Conservation (phyloP, 2,113 vertebrate species). For the Microcebus jonahi region DNA sequence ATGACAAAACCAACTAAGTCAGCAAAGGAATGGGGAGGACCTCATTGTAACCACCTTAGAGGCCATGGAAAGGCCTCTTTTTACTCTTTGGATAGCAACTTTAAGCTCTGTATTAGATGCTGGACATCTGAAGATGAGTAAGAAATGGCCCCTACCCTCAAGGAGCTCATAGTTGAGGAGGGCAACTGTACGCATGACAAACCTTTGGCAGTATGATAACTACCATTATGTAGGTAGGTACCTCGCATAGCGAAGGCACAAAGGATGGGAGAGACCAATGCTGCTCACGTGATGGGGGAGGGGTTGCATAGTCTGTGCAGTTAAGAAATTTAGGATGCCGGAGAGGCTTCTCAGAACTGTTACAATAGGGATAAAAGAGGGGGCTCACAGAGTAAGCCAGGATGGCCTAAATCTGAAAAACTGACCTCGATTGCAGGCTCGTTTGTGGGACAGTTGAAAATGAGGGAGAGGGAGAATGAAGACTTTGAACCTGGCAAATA, state of each 20-base stretch:
- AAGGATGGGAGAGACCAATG: not conserved
- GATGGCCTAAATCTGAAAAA: not conserved
- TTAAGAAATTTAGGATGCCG: not conserved
- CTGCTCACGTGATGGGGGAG: not conserved
- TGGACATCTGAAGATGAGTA: not conserved
- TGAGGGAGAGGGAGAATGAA: slow-evolving; percentile 29
- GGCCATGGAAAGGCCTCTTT: slow-evolving; percentile 39
- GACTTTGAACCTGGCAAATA: not conserved
- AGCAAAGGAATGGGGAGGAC: slow-evolving; percentile 51
- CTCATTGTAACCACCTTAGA: slow-evolving; percentile 50
- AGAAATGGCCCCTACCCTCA: slow-evolving; percentile 40
- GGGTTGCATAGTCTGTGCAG: not conserved
- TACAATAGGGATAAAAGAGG: not conserved
- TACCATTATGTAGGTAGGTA: not conserved
- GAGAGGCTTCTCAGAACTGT: not conserved
- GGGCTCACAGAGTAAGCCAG: not conserved
- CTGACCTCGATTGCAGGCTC: not conserved
- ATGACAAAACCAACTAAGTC: slow-evolving; percentile 51
- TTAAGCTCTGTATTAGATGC: not conserved
- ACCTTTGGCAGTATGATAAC: not conserved
- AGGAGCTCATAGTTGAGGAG: not conserved
- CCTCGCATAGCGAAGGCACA: not conserved
- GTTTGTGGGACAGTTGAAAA: slow-evolving; percentile 26
- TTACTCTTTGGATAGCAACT: slow-evolving; percentile 11
- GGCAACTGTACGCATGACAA: not conserved